These are phyloP conservation scores for Drosophila biarmipes DNA, from an alignment of 1,140 invertebrate species.

Conservation along the genomic window DNA sequence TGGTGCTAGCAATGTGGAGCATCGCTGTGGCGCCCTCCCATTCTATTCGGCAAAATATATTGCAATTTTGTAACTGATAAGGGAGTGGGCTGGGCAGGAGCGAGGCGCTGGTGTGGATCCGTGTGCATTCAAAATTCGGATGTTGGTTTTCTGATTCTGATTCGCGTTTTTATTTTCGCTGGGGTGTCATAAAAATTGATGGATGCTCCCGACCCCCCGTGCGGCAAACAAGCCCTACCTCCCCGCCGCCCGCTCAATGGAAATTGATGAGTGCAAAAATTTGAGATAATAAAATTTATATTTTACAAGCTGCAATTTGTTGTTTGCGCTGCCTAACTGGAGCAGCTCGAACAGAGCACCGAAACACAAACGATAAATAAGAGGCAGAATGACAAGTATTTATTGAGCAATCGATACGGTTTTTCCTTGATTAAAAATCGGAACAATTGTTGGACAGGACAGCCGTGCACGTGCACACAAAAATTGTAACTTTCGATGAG, in stretches of 20 bases:
- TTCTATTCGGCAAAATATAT: conserved; percentile 59
- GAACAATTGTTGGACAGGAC: conserved; percentile 13
- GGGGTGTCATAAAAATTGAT: conserved; percentile 79
- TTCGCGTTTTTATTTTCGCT: conserved; percentile 59
- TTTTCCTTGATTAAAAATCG: conserved; percentile 47
- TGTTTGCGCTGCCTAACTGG: conserved; percentile 32
- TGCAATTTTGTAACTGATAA: conserved; percentile 60
- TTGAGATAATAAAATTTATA: conserved; percentile 75
- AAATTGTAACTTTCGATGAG: conserved; percentile 10
- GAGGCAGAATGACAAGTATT: conserved; percentile 64
- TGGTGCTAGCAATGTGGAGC: conserved; percentile 70
- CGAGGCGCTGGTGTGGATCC: conserved; percentile 7
- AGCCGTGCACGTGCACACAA: conserved; percentile 1
- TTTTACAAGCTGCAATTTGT: conserved; percentile 57
- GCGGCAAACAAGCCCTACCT: neutral
- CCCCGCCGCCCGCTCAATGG: conserved; percentile 22
- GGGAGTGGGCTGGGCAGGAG: neutral
- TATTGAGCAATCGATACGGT: conserved; percentile 73
- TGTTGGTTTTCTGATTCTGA: conserved; percentile 61
- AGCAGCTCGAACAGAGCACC: conserved; percentile 4
- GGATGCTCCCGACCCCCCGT: conserved; percentile 41
- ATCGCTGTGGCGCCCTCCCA: conserved; percentile 22
- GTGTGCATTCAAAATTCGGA: conserved; percentile 57
- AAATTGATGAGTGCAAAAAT: conserved; percentile 69
- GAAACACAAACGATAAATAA: conserved; percentile 41